Base-by-base conservation (phyloP, 37 sponge, comb jelly and placozoan species). In the Tethya wilhelma region DNA sequence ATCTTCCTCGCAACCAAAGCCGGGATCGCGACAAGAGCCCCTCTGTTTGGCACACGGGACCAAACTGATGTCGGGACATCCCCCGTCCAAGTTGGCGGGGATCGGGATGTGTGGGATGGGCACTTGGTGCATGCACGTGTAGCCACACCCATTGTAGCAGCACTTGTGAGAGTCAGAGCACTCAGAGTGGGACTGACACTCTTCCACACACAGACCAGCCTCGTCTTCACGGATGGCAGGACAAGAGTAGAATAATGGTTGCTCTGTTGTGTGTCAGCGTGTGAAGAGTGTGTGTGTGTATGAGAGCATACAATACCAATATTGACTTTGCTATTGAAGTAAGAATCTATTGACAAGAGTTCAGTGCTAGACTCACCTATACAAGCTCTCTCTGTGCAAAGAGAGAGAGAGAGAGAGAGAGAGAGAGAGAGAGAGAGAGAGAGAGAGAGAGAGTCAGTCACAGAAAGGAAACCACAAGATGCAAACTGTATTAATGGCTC, bases 121-220 rank as follows among this genome's bases (percentile, higher is more conserved):
- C 9, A 59, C 33, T 30, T 77, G 60, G 34, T 59, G 26, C 53
- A 26, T 44, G 56, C 88, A 88, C 32, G 76, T 34, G 53, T 88
- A 53, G 44, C 83, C 88, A 81, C 88, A 88, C 1, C 82, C 82
- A 77, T 81, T 81, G 70, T 80, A 88, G 49, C 88, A 88, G 49
- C 88, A 88, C 57, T 81, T 59, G 45, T 56, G 55, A 36, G 20
- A 6, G 30, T 11, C 25, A 23, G 71, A 12, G 32, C 88, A 88
- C 33, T 81, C 69, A 20, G 69, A 44, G 62, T 88, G 75, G 12
- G 38, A 1, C 0, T 37, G 7, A 30, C 88, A 88, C 33, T 44
- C 60, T 0, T 67, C 63, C 11, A 11, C 38, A 23, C 88, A 88
- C 37, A 67, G 64, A 6, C 80, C 88, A 14, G 58, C 40, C 26